Evolutionary conservation across 2,797 vertebrate species (phyloP).

Genomic region (Diceros bicornis): DNA sequence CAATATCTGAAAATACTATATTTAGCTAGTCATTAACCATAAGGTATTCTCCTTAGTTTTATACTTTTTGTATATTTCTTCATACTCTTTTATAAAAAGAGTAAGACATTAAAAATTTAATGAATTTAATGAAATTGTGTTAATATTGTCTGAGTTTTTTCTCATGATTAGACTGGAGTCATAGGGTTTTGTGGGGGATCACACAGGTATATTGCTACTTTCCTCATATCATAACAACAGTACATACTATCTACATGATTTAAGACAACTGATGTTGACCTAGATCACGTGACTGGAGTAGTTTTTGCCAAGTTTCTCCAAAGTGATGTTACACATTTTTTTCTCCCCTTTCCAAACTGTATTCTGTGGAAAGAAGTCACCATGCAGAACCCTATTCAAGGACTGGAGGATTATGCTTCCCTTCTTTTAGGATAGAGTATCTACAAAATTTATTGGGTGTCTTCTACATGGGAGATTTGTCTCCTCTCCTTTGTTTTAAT

Average conservation of each 20-base stretch:
- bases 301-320: not conserved
- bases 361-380: not conserved
- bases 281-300: not conserved
- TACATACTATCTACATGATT: not conserved
- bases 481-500: not conserved
- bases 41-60: not conserved
- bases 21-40: not conserved
- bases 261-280: not conserved
- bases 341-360: not conserved
- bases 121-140: not conserved
- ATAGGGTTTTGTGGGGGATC: not conserved
- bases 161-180: not conserved
- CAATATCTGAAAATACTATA: not conserved
- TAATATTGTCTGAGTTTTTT: not conserved
- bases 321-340: not conserved
- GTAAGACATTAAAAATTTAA: not conserved
- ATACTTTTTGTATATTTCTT: not conserved
- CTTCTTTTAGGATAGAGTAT: not conserved
- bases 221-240: not conserved
- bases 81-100: not conserved
- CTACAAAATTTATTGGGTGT: not conserved
- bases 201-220: not conserved
- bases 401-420: not conserved
- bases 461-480: not conserved
- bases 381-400: not conserved